Evolutionary conservation across 2,113 vertebrate species (phyloP).

Genomic region (Menidia beryllina): DNA sequence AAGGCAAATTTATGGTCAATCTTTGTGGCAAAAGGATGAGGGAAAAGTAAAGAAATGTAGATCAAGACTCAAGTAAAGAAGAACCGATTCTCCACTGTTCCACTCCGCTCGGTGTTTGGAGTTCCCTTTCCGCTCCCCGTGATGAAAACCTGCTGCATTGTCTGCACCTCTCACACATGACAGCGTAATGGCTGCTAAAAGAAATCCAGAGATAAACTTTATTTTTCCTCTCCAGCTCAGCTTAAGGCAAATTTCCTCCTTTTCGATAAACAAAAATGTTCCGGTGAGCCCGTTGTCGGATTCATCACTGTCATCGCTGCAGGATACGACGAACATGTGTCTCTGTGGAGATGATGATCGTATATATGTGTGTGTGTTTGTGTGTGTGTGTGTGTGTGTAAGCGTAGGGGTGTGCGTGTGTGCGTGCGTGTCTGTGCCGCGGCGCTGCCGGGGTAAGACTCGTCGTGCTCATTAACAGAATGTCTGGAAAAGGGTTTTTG

Average conservation of each 20-base stretch:
- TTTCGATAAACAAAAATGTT: conserved; percentile 70
- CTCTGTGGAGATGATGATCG: conserved; percentile 20
- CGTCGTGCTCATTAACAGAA: conserved; percentile 17
- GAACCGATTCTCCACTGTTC: neutral
- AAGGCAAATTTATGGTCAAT: too few relatives aligned
- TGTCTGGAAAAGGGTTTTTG: conserved; percentile 19
- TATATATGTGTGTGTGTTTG: too few relatives aligned
- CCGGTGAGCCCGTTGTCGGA: conserved; percentile 23
- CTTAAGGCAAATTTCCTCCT: conserved; percentile 64
- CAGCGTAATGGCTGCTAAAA: conserved; percentile 61
- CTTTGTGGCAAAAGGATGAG: too few relatives aligned
- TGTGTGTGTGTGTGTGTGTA: too few relatives aligned
- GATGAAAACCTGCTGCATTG: conserved; percentile 38
- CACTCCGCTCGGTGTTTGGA: conserved; percentile 59
- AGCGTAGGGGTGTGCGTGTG: too few relatives aligned
- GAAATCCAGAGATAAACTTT: conserved; percentile 63
- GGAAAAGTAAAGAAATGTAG: neutral
- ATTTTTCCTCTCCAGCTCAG: conserved; percentile 60
- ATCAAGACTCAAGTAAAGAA: too few relatives aligned
- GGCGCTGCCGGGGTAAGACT: conserved; percentile 3
- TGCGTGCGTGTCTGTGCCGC: neutral
- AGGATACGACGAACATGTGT: conserved; percentile 50
- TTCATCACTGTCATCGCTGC: conserved; percentile 51
- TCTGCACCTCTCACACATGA: conserved; percentile 63
- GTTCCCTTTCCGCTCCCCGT: conserved; percentile 56